A percentile compares a stretch with the other conserved stretches of the same genome.
phyloP scores from a whole-genome alignment of 2,888 invertebrate species.

The Mesorhabditis sp. region DNA sequence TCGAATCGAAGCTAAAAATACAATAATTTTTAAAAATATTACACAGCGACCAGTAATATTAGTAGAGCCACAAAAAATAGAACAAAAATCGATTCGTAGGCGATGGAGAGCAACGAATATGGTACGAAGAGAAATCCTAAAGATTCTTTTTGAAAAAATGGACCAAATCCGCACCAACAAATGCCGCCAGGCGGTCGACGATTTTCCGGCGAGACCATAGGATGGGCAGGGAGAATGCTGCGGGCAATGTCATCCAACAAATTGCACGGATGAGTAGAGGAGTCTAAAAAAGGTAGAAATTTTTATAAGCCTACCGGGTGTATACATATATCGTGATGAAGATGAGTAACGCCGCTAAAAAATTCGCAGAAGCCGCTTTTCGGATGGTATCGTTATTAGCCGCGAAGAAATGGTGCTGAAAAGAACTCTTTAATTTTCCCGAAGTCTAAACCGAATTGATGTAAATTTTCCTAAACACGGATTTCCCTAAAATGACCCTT shows the following conservation, averaged over 20 bases:
- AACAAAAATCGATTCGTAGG: slow-evolving; percentile 52
- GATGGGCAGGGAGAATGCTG: slow-evolving; percentile 26
- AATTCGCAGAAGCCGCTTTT: not conserved
- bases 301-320: slow-evolving; percentile 6
- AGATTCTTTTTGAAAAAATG: not conserved
- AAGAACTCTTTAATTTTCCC: too few relatives aligned
- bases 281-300: not conserved
- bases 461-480: too few relatives aligned
- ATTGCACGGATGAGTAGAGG: slow-evolving; percentile 10
- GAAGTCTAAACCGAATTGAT: too few relatives aligned
- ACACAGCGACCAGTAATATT: slow-evolving; percentile 21
- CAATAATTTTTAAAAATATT: not conserved
- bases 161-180: not conserved
- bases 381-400: too few relatives aligned
- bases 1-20: slow-evolving; percentile 31
- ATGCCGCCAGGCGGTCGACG: not conserved
- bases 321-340: slow-evolving; percentile 8
- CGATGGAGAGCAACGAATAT: slow-evolving; percentile 44
- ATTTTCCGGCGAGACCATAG: slow-evolving; percentile 10
- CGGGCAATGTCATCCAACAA: slow-evolving; percentile 28
- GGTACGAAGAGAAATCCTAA: slow-evolving; percentile 29
- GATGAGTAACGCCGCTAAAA: not conserved
- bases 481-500: too few relatives aligned
- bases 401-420: too few relatives aligned
- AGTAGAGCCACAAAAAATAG: slow-evolving; percentile 39